These are phyloP conservation scores for Drosophila ironensis DNA, from an alignment of 1,140 invertebrate genomes.

Conservation along the genomic window DNA sequence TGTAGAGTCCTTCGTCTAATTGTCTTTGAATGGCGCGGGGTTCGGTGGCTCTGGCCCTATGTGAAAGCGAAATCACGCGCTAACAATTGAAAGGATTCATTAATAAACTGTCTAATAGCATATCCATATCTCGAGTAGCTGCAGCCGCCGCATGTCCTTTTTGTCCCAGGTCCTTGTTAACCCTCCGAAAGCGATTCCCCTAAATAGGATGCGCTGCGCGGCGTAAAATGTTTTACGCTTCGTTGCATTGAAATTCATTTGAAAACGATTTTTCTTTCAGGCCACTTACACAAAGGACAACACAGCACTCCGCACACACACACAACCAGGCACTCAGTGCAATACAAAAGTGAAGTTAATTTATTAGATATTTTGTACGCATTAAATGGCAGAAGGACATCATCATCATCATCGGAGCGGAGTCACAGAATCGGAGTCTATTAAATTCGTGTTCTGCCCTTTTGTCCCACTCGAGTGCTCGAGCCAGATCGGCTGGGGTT, in stretches of 20 bases:
- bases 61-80: conserved; percentile 75
- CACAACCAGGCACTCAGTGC: conserved; percentile 20
- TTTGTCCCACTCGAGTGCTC: conserved; percentile 68
- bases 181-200: conserved; percentile 20
- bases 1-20: conserved; percentile 57
- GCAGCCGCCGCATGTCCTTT: conserved; percentile 74
- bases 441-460: conserved; percentile 73
- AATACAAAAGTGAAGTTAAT: conserved; percentile 81
- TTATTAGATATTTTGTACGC: conserved; percentile 80
- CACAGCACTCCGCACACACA: conserved; percentile 22
- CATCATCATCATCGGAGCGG: conserved; percentile 55
- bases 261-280: conserved; percentile 78
- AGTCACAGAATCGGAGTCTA: conserved; percentile 52
- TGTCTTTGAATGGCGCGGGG: conserved; percentile 40
- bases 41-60: conserved; percentile 17
- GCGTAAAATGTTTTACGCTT: conserved; percentile 80
- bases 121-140: conserved; percentile 61
- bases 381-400: conserved; percentile 79
- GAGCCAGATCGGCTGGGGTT: conserved; percentile 55
- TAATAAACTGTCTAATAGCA: conserved; percentile 80
- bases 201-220: conserved; percentile 30
- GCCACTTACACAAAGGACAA: conserved; percentile 74
- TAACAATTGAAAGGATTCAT: conserved; percentile 80
- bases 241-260: conserved; percentile 81
- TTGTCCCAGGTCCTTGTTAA: conserved; percentile 47